Evolutionary conservation across 2,888 invertebrate species (phyloP).

Genomic region (Xylota sylvarum): DNA sequence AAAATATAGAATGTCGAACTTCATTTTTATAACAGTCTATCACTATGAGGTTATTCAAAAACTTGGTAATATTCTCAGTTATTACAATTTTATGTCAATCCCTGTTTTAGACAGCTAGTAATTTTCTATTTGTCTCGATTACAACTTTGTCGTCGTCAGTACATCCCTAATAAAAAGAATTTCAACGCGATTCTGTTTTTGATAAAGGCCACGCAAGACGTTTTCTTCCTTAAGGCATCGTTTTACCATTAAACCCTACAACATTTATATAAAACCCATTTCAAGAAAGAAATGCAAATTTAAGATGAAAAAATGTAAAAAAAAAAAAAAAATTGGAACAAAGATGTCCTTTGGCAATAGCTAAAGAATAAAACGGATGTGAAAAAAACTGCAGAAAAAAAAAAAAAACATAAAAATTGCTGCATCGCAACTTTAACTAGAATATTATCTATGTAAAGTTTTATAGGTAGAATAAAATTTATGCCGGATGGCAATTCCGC

Average conservation of each 20-base stretch:
- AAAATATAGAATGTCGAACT: no score
- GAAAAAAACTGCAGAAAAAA: conserved; percentile 6
- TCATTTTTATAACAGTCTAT: no score
- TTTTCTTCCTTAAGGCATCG: conserved; percentile 4
- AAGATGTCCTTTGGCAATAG: conserved; percentile 44
- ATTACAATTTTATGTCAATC: no score
- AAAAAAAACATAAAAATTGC: conserved; percentile 37
- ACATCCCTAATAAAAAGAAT: not conserved
- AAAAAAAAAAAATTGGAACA: conserved; percentile 31
- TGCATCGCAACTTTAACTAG: conserved; percentile 55
- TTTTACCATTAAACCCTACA: conserved; percentile 16
- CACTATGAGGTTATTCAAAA: no score
- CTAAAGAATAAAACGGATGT: conserved; percentile 32
- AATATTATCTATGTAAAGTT: conserved; percentile 59
- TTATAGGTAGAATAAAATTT: conserved; percentile 60
- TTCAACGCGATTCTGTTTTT: not conserved
- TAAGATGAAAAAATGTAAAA: conserved; percentile 12
- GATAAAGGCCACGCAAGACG: not conserved
- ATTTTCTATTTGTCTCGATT: not conserved
- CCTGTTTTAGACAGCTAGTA: not conserved
- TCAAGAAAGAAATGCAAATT: conserved; percentile 44
- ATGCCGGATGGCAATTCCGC: conserved; percentile 54
- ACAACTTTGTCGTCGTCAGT: not conserved
- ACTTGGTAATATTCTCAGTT: no score
- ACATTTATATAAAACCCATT: conserved; percentile 7